These are phyloP conservation scores for Tricholauxania praeusta DNA, from an alignment of 2,888 invertebrate species.

Conservation along the genomic window DNA sequence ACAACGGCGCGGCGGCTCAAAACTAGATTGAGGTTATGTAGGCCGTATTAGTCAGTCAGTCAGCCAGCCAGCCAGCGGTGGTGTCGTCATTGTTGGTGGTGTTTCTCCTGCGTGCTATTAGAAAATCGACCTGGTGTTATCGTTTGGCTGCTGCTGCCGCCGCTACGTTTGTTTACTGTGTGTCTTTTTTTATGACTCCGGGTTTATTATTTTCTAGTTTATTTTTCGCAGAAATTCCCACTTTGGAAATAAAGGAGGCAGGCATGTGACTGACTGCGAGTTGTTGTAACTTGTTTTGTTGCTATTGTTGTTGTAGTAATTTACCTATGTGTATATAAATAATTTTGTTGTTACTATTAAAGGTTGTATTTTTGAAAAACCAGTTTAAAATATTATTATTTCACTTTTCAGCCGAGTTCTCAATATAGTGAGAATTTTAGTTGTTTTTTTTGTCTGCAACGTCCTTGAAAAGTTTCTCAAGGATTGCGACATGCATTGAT, in stretches of 20 bases:
- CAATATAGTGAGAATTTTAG: not conserved
- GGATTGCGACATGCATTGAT: not conserved
- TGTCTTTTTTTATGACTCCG: not conserved
- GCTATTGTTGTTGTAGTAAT: constrained; percentile 10
- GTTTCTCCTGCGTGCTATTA: not conserved
- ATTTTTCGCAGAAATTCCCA: constrained; percentile 1
- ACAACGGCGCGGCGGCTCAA: not conserved
- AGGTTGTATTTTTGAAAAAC: not conserved
- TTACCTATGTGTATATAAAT: constrained; percentile 1
- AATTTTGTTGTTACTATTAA: constrained; percentile 7
- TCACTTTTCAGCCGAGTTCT: constrained; percentile 7
- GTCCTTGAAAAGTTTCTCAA: constrained; percentile 30
- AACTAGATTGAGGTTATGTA: constrained; percentile 31
- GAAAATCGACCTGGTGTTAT: not conserved
- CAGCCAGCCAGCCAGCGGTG: no score
- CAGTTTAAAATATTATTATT: not conserved
- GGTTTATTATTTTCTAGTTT: not conserved
- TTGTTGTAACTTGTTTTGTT: not conserved
- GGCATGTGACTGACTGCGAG: constrained; percentile 2
- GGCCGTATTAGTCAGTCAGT: constrained; percentile 1
- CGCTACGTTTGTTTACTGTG: not conserved
- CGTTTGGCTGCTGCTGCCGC: not conserved
- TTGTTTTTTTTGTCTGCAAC: constrained; percentile 5
- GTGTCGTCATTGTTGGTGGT: not conserved
- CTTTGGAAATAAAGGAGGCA: not conserved